Evolutionary conservation across 1,140 invertebrate species (phyloP).

Genomic region (Kradibia gibbosae): DNA sequence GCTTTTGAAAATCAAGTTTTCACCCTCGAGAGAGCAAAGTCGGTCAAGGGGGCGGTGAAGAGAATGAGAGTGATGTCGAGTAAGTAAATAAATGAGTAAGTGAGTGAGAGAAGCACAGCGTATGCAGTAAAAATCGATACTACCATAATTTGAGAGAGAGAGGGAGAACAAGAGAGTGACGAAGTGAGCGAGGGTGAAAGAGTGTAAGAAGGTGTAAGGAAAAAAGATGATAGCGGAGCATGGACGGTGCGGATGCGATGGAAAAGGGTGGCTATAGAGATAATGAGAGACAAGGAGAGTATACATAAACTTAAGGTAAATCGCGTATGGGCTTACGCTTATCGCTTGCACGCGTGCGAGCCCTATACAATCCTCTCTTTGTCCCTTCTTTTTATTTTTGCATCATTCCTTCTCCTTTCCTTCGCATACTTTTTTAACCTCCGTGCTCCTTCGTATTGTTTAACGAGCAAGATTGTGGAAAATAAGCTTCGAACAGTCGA

Average conservation of each 20-base stretch:
- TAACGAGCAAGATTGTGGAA: conserved; percentile 42
- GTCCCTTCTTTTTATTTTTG: neutral
- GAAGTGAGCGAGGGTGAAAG: conserved; percentile 17
- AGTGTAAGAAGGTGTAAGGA: too few relatives aligned
- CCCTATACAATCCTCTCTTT: neutral
- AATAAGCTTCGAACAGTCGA: conserved; percentile 7
- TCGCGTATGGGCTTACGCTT: conserved; percentile 44
- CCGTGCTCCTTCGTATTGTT: conserved; percentile 22
- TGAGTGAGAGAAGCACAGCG: conserved; percentile 19
- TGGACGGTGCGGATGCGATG: neutral
- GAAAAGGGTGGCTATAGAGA: too few relatives aligned
- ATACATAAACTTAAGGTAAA: conserved; percentile 45
- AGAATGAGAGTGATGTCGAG: conserved; percentile 4
- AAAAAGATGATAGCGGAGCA: neutral
- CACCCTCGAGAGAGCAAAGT: conserved; percentile 37
- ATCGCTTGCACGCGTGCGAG: conserved; percentile 17
- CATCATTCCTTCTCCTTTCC: neutral
- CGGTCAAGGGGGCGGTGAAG: conserved; percentile 46
- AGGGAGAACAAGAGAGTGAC: neutral
- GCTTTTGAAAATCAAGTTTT: conserved; percentile 50
- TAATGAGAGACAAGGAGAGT: conserved; percentile 9
- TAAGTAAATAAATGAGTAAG: conserved; percentile 11
- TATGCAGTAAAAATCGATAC: conserved; percentile 48
- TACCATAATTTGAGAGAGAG: conserved; percentile 47
- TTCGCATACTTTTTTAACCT: neutral